These are phyloP conservation scores for Nothobranchius furzeri DNA, from an alignment of 2,113 vertebrate species.

Conservation along the genomic window DNA sequence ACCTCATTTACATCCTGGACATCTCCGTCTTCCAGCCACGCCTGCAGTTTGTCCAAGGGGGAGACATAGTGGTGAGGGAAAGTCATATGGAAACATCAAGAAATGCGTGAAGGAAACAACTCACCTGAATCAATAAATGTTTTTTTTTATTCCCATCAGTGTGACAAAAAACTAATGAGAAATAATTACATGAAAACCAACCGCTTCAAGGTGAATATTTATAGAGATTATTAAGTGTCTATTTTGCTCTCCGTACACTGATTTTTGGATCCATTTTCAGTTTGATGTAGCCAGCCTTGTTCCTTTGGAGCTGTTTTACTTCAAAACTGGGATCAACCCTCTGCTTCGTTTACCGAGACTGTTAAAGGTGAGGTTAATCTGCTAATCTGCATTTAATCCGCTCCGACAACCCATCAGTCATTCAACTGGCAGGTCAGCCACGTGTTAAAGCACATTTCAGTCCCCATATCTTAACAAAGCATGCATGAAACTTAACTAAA, in stretches of 20 bases:
- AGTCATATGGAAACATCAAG: too few relatives aligned
- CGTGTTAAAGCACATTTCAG: too few relatives aligned
- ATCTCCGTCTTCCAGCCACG: constrained; percentile 89
- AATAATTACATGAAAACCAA: constrained; percentile 87
- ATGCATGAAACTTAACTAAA: too few relatives aligned
- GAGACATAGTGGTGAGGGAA: constrained; percentile 92
- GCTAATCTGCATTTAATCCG: neutral
- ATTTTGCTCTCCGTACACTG: neutral
- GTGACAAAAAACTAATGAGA: constrained; percentile 89
- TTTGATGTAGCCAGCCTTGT: constrained; percentile 89
- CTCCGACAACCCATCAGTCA: neutral
- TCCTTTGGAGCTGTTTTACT: constrained; percentile 92
- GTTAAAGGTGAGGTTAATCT: constrained; percentile 83
- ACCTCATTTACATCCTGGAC: constrained; percentile 92
- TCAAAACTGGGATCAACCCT: constrained; percentile 88
- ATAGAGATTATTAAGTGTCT: neutral
- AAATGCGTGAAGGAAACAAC: neutral
- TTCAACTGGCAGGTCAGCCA: too few relatives aligned
- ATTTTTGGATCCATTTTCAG: constrained; percentile 71
- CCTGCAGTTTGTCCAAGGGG: constrained; percentile 90
- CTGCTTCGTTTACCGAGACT: constrained; percentile 90
- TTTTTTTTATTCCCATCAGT: constrained; percentile 70
- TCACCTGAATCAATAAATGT: neutral
- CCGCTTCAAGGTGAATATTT: constrained; percentile 87
- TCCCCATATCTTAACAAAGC: too few relatives aligned